Evolutionary conservation across 2,113 vertebrate genomes (phyloP).

Genomic region (Romanogobio albipinnatus): DNA sequence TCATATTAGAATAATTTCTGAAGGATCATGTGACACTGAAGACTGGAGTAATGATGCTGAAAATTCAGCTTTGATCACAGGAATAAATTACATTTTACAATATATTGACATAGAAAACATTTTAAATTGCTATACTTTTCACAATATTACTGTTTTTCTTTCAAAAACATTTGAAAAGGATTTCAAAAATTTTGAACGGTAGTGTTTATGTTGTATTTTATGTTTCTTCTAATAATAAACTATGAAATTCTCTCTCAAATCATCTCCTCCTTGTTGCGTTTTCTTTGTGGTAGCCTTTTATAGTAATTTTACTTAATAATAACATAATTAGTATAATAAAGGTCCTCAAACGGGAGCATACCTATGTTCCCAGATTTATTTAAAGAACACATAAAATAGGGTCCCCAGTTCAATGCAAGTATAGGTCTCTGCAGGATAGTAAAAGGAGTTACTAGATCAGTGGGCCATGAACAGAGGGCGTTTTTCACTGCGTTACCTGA

Average conservation of each 20-base stretch:
- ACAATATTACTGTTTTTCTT: neutral
- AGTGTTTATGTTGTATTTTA: constrained; percentile 54
- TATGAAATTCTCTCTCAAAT: constrained; percentile 61
- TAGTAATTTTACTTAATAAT: neutral
- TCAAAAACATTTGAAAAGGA: neutral
- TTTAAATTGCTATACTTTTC: neutral
- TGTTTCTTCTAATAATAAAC: constrained; percentile 72
- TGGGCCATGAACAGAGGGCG: too few species aligned
- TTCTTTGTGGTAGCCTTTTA: neutral
- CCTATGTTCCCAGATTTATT: too few species aligned
- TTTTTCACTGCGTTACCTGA: too few species aligned
- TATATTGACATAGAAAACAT: neutral
- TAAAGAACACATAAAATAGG: too few species aligned
- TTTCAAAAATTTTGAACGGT: neutral
- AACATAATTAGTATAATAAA: neutral
- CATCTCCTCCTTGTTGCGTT: neutral
- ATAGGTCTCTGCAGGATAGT: too few species aligned
- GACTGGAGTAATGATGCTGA: neutral
- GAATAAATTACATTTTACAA: neutral
- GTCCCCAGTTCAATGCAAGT: too few species aligned
- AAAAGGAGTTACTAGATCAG: too few species aligned
- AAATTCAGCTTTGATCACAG: neutral
- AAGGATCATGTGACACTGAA: too few species aligned
- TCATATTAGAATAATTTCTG: too few species aligned
- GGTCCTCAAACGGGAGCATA: neutral